Conservation (phyloP, 1,140 invertebrate genomes). For the Zaprionus ornatus region DNA sequence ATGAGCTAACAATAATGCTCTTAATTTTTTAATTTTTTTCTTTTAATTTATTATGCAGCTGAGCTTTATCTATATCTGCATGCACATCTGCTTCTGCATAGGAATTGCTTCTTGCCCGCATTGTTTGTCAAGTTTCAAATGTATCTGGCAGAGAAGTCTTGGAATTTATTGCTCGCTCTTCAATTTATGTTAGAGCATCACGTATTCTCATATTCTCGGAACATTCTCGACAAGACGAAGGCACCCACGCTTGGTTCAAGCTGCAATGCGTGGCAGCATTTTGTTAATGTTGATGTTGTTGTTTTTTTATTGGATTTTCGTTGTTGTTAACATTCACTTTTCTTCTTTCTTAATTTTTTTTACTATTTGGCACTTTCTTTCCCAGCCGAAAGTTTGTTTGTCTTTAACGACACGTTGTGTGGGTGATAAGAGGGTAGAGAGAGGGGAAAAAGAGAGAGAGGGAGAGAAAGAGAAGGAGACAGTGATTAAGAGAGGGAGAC, state of each 20-base stretch:
- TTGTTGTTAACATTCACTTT: conserved; percentile 70
- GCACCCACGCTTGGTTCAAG: conserved; percentile 11
- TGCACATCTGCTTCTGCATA: conserved; percentile 38
- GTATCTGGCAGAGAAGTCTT: conserved; percentile 45
- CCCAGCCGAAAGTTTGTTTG: conserved; percentile 68
- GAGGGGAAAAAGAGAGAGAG: conserved; percentile 28
- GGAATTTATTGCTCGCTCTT: conserved; percentile 63
- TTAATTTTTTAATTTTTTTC: conserved; percentile 51
- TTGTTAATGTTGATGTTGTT: not conserved
- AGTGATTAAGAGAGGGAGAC: not conserved
- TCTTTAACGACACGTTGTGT: conserved; percentile 38
- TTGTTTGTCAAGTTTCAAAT: conserved; percentile 58
- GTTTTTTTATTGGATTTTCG: conserved; percentile 28
- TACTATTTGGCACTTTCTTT: conserved; percentile 74
- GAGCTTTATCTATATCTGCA: conserved; percentile 47
- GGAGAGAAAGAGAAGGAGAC: conserved; percentile 26
- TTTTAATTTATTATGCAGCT: conserved; percentile 38
- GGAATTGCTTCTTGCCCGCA: conserved; percentile 50
- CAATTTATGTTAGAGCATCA: conserved; percentile 59
- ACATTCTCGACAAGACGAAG: not conserved
- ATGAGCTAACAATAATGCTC: conserved; percentile 76
- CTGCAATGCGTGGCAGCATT: not conserved
- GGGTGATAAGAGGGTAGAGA: conserved; percentile 28
- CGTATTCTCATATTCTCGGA: conserved; percentile 24
- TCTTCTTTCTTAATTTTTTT: conserved; percentile 8